Evolutionary conservation across 2,797 vertebrate genomes (phyloP).

Genomic region (Peromyscus aztecus): DNA sequence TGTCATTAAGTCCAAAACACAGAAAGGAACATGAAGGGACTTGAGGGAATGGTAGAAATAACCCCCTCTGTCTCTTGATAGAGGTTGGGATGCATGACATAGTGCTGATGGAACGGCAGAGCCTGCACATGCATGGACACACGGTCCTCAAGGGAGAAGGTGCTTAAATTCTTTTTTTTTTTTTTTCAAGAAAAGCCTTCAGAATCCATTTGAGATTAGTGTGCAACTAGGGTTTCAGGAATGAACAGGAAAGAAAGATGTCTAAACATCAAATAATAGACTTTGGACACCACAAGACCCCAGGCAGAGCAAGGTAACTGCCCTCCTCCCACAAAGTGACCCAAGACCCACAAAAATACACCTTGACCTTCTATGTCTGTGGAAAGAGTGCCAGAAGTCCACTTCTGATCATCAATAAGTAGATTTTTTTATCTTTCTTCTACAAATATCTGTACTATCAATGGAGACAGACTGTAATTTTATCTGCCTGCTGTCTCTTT

Average conservation of each 20-base stretch:
- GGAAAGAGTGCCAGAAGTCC: not conserved
- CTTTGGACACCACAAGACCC: not conserved
- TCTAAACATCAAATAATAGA: not conserved
- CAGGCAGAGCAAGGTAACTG: not conserved
- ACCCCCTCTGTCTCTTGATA: not conserved
- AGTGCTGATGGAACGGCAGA: not conserved
- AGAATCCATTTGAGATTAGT: not conserved
- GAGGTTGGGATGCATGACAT: fast-evolving
- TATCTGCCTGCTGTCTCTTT: not conserved
- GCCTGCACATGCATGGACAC: not conserved
- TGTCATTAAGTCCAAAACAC: not conserved
- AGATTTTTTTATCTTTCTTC: not conserved
- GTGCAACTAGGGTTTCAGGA: not conserved
- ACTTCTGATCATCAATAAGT: not conserved
- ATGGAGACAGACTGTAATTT: not conserved
- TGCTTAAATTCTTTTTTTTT: no score
- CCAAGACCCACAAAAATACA: not conserved
- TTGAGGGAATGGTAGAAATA: not conserved
- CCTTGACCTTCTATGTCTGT: not conserved
- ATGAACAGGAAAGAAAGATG: not conserved
- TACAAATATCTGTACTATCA: not conserved
- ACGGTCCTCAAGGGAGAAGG: not conserved
- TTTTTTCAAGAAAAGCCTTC: not conserved
- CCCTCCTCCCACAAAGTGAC: not conserved
- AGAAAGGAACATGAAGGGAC: not conserved